Conservation (phyloP, 2,113 vertebrate genomes). For the Mus pahari region DNA sequence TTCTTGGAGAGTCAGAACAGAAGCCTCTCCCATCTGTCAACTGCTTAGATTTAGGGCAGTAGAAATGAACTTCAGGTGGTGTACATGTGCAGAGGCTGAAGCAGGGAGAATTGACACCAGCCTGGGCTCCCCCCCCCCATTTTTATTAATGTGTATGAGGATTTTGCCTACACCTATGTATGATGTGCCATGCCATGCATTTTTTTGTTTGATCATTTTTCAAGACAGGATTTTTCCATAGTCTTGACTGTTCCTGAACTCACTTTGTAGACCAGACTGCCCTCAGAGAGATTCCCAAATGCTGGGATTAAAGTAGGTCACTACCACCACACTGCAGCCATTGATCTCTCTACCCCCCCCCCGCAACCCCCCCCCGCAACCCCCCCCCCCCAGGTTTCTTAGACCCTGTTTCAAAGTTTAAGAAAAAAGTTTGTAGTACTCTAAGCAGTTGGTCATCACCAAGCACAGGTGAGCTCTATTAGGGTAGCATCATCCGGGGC, state of each 20-base stretch:
- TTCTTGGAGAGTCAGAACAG: not conserved
- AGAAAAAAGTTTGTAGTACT: not conserved
- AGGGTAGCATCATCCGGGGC: not conserved
- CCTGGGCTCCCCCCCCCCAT: not conserved
- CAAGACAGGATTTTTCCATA: not conserved
- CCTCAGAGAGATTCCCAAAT: not conserved
- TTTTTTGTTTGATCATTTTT: not conserved
- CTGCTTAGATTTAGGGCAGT: not conserved
- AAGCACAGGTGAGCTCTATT: not conserved
- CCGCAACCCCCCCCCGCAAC: too few species aligned
- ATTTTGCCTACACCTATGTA: not conserved
- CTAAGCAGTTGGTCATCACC: not conserved
- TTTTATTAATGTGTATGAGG: not conserved
- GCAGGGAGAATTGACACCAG: not conserved
- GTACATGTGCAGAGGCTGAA: not conserved
- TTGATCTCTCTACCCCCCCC: not conserved
- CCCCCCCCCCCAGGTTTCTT: not conserved
- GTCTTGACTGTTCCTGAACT: not conserved
- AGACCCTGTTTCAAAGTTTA: not conserved
- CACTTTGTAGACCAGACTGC: not conserved
- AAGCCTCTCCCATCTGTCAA: constrained; percentile 4
- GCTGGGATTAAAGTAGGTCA: not conserved
- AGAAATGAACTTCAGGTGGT: not conserved
- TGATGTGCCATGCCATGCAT: not conserved
- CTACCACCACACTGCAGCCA: not conserved